These are phyloP conservation scores for Campylomormyrus tamandua DNA, from an alignment of 2,113 vertebrate species.

Conservation along the genomic window DNA sequence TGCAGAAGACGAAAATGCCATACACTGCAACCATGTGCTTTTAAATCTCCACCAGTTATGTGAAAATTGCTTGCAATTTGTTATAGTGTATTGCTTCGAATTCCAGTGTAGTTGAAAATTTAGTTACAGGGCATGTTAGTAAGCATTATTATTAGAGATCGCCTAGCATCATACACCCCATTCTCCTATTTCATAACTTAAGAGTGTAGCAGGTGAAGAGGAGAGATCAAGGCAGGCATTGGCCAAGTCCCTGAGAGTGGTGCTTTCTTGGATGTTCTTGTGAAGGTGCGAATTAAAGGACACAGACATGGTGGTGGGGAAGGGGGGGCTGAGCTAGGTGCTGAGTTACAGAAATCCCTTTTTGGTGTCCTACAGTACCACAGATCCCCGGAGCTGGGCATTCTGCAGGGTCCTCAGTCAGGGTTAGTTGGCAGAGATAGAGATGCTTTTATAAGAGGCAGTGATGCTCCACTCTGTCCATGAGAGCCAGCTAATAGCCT, in stretches of 20 bases:
- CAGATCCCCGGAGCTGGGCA: background rate
- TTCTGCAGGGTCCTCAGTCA: background rate
- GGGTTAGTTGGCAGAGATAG: background rate
- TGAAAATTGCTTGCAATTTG: constrained; percentile 16
- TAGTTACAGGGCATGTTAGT: constrained; percentile 13
- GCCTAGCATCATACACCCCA: background rate
- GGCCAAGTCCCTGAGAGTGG: background rate
- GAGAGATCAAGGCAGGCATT: background rate
- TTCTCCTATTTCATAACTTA: constrained; percentile 24
- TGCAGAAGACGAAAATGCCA: background rate
- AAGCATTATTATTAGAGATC: constrained; percentile 13
- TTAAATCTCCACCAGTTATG: constrained; percentile 10
- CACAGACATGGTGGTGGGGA: background rate
- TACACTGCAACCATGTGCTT: background rate
- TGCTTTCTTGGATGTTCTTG: background rate
- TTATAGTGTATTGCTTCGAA: constrained; percentile 9
- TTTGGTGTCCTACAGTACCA: background rate
- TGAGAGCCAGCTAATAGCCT: background rate
- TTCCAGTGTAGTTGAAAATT: background rate
- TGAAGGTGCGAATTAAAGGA: background rate
- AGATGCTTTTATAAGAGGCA: background rate
- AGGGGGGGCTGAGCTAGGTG: background rate
- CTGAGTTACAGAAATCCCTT: background rate
- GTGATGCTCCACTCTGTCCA: background rate
- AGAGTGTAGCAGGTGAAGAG: background rate